Percentiles rank a stretch among this genome's conserved stretches.
These are phyloP conservation scores for Poecilia velifera DNA, from an alignment of 2,797 vertebrate species.

Conservation along the genomic window DNA sequence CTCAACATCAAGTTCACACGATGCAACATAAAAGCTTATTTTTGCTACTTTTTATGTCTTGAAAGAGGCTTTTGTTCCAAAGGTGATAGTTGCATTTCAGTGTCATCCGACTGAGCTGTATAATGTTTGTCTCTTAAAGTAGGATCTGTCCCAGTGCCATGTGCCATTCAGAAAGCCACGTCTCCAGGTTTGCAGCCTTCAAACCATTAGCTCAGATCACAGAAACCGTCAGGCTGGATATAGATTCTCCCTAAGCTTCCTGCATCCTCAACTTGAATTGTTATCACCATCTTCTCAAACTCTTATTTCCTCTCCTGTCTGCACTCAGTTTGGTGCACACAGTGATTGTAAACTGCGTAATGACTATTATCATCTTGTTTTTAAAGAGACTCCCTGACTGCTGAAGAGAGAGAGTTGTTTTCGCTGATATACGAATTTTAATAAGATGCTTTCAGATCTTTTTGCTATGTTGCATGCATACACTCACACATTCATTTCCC, in stretches of 20 bases:
- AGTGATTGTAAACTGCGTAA: background rate
- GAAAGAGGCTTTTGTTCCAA: background rate
- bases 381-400: background rate
- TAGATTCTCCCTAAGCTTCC: background rate
- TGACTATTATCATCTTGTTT: background rate
- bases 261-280: background rate
- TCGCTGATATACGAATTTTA: conserved; percentile 61
- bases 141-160: background rate
- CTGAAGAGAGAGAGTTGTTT: conserved; percentile 10
- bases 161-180: background rate
- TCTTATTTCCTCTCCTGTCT: background rate
- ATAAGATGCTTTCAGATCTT: conserved; percentile 66
- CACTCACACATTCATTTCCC: conserved; percentile 7
- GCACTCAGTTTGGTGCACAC: background rate
- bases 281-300: background rate
- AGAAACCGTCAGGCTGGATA: background rate
- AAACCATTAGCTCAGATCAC: background rate
- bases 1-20: background rate
- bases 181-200: background rate
- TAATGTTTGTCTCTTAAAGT: background rate
- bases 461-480: background rate
- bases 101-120: background rate
- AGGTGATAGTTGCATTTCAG: conserved; percentile 1
- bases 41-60: conserved; percentile 8
- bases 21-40: background rate